phyloP scores from a whole-genome alignment of 2,888 invertebrate species.

The Xanthia icteritia region DNA sequence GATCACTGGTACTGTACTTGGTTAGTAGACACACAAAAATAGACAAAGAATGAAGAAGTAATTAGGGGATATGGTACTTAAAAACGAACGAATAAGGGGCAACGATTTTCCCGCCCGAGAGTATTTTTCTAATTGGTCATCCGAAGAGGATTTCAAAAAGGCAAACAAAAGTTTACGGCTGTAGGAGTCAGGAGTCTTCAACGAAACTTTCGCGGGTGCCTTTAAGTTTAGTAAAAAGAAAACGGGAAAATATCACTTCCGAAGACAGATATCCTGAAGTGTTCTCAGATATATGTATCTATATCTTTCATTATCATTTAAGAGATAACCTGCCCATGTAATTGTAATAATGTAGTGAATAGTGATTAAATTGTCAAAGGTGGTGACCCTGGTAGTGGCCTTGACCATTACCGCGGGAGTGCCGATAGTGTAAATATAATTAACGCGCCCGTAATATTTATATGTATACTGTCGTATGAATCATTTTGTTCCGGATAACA shows the following conservation, averaged over 20 bases:
- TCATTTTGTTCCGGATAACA: slow-evolving; percentile 60
- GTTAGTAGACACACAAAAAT: slow-evolving; percentile 31
- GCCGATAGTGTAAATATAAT: slow-evolving; percentile 60
- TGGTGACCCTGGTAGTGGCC: slow-evolving; percentile 48
- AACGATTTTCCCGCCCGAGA: slow-evolving; percentile 31
- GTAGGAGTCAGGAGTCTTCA: slow-evolving; percentile 6
- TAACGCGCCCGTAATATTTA: slow-evolving; percentile 54
- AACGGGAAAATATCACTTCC: background rate
- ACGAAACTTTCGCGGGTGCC: background rate
- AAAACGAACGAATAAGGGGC: slow-evolving; percentile 35
- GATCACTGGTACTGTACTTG: slow-evolving; percentile 10
- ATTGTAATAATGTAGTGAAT: slow-evolving; percentile 18
- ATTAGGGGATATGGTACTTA: slow-evolving; percentile 38
- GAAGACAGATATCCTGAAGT: background rate
- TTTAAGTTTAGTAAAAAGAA: background rate
- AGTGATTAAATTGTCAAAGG: slow-evolving; percentile 37
- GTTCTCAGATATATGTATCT: background rate
- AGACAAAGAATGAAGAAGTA: slow-evolving; percentile 39
- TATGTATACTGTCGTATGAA: slow-evolving; percentile 51
- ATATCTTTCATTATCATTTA: background rate
- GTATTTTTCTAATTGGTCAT: slow-evolving; percentile 47
- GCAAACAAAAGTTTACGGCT: slow-evolving; percentile 24
- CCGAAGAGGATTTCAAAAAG: slow-evolving; percentile 31
- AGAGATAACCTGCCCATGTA: slow-evolving; percentile 34
- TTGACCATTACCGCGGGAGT: slow-evolving; percentile 58